Conservation (phyloP, 2,113 vertebrate genomes). For the Percopsis transmontana region DNA sequence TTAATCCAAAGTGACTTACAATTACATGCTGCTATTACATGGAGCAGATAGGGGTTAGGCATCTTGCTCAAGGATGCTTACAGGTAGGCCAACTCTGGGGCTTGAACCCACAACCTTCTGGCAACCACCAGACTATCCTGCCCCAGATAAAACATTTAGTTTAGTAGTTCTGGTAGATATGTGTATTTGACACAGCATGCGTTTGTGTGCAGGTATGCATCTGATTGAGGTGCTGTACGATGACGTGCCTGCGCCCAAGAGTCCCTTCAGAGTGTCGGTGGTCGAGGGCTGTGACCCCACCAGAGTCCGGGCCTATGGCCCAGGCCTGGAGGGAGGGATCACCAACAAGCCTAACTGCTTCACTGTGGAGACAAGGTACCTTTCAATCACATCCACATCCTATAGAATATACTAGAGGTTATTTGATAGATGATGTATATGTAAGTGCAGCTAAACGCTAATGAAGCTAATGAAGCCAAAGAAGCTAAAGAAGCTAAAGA, state of each 20-base stretch:
- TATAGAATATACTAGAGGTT: background rate
- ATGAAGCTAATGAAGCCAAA: no score
- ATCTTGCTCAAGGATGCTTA: no score
- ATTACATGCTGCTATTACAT: no score
- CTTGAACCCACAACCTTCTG: no score
- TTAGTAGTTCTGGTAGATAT: background rate
- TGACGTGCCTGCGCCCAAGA: slow-evolving; percentile 86
- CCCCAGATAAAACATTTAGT: no score
- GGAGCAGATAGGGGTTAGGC: no score
- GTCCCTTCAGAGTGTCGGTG: slow-evolving; percentile 91
- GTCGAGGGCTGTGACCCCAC: slow-evolving; percentile 91
- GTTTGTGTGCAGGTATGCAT: slow-evolving; percentile 81
- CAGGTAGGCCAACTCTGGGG: no score
- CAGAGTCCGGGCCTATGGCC: slow-evolving; percentile 87
- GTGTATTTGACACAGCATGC: background rate
- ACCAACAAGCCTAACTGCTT: slow-evolving; percentile 93
- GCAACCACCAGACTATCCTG: no score
- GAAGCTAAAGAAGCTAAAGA: no score
- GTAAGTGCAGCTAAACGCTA: no score
- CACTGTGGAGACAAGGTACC: slow-evolving; percentile 86
- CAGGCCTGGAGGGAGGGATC: slow-evolving; percentile 88
- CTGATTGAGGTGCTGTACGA: slow-evolving; percentile 90
- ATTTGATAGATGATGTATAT: no score
- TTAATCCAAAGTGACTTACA: no score
- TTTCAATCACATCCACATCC: background rate